A percentile compares a stretch with the other conserved stretches of the same genome.
phyloP scores from a whole-genome alignment of 2,888 invertebrate genomes.

The Caenorhabditis drosophilae region DNA sequence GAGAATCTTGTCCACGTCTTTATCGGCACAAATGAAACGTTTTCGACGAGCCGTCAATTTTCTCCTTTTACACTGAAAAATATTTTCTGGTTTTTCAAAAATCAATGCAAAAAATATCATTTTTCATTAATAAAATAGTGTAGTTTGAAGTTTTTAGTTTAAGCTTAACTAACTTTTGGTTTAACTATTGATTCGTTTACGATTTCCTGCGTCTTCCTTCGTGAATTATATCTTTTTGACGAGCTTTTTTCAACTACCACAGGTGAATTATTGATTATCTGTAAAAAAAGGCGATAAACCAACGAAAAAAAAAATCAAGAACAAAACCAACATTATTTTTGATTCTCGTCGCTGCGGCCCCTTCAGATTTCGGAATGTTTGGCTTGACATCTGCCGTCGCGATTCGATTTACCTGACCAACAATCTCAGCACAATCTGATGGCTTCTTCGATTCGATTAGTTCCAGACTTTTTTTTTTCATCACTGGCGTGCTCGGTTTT shows the following conservation, averaged over 20 bases:
- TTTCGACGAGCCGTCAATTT: too few species aligned
- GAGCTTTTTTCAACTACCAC: slow-evolving; percentile 10
- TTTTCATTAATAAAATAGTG: background rate
- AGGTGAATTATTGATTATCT: too few species aligned
- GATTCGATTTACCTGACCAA: slow-evolving; percentile 4
- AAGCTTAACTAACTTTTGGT: slow-evolving; percentile 34
- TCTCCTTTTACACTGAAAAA: slow-evolving; percentile 34
- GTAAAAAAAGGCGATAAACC: too few species aligned
- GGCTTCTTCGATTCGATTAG: slow-evolving; percentile 8
- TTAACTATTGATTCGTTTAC: slow-evolving; percentile 49
- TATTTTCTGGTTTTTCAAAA: slow-evolving; percentile 35
- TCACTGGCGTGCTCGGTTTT: slow-evolving; percentile 23
- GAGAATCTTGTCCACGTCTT: slow-evolving; percentile 60
- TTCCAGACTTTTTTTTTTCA: slow-evolving; percentile 9
- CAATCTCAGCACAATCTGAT: too few species aligned
- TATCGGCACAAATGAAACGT: slow-evolving; percentile 49
- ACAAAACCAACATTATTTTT: slow-evolving; percentile 41
- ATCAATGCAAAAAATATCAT: background rate
- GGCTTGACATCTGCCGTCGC: slow-evolving; percentile 6
- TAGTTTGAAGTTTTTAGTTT: background rate
- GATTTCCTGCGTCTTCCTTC: slow-evolving; percentile 63
- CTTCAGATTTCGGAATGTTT: slow-evolving; percentile 49
- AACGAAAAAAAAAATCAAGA: too few species aligned
- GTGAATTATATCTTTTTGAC: slow-evolving; percentile 40
- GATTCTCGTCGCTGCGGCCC: slow-evolving; percentile 54